Evolutionary conservation across 1,140 invertebrate genomes (phyloP), one percentile per base, ranked within the genome.

Genomic region (Octopus sinensis): DNA sequence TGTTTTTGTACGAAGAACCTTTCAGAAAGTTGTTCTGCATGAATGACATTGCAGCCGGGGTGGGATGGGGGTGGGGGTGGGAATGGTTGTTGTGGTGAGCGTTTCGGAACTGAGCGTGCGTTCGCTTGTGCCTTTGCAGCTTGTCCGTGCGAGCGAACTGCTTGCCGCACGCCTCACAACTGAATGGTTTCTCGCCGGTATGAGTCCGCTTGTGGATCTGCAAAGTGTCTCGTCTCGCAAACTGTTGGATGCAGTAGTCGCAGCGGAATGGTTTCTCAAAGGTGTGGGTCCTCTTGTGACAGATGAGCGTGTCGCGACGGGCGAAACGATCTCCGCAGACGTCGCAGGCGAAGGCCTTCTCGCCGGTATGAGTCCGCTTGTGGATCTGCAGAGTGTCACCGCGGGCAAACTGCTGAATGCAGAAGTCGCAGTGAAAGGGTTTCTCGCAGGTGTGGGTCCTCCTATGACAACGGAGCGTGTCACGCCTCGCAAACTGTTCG

Each of bases 371-470:
- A 54, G 93, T 93, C 79, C 94, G 91, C 82, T 94, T 92, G 84
- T 95, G 95, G 79, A 94, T 93, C 82, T 93, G 91, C 3, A 95
- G 89, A 54, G 94, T 92, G 79, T 93, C 93, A 12, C 92, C 91
- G 9, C 94, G 94, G 85, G 92, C 92, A 91, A 96, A 97, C 73
- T 95, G 96, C 90, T 96, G 97, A 78, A 95, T 95, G 90, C 96
- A 97, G 82, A 96, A 92, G 77, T 93, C 93, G 92, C 96, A 96
- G 91, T 96, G 96, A 91, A 96, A 96, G 56, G 95, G 95, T 86
- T 95, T 91, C 88, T 96, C 68, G 68, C 68, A 73, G 7, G 68
- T 73, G 68, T 73, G 68, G 4, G 68, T 73, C 13, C 68, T 73
- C 68, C 30, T 73, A 73, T 84, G 83, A 0, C 96, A 98, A 5